Base-by-base conservation (phyloP, 2,797 vertebrate genomes). In the Anas bernieri region DNA sequence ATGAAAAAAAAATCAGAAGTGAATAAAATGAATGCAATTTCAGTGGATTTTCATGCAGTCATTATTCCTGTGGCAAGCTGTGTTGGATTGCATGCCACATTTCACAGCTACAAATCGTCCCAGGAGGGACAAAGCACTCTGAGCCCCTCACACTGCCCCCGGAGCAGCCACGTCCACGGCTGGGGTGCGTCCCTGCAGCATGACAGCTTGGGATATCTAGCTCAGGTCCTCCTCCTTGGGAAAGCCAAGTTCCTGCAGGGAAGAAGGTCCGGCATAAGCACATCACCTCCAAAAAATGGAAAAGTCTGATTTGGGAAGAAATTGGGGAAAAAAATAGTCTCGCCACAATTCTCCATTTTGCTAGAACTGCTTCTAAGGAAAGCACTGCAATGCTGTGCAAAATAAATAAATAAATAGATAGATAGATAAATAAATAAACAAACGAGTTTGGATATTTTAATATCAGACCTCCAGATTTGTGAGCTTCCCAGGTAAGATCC, bases 181-280 rank as follows among this genome's bases (percentile, higher is more conserved):
- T n/a, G 9, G 0, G 0, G 45, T 13, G 17, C 63, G 16, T 12
- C 12, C 26, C 43, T 10, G 33, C 52, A 70, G 26, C 31, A 39
- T 7, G 1, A 0, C 6, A 2, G 28, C 39, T 16, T n/a, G 48
- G 43, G 35, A 46, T 31, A 76, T 41, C 37, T 13, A 55, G 13
- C 22, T 48, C 66, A 54, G 10, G 12, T 83, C 33, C 12, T 81
- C 45, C 43, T 41, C 74, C 25, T 5, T 3, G 30, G n/a, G 11
- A 61, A 77, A 33, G 4, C 17, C 25, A 37, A 17, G 23, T 35
- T 61, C 37, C n/a, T 46, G 7, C 3, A 8, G 14, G 16, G 21
- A 68, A 68, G 13, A 83, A 8, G 1, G 3, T 16, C 45, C 68
- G 45, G 16, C 11, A 7, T 21, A 26, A 76, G 48, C 4, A 3